Percentiles rank a stretch among this genome's conserved stretches.
Conservation (phyloP, 2,888 invertebrate species). For the Dolomedes plantarius region DNA sequence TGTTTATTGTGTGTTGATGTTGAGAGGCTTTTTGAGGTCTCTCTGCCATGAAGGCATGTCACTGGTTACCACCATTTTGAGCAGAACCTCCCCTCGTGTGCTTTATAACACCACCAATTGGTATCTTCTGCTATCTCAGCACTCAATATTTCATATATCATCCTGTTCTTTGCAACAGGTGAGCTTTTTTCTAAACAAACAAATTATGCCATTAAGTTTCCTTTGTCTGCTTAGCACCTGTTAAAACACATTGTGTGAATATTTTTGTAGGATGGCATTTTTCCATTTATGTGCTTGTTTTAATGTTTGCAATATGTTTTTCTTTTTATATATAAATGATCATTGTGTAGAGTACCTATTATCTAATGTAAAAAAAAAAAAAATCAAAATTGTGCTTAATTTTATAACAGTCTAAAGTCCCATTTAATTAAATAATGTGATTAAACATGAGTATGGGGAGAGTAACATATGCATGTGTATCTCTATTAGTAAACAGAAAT, state of each 20-base stretch:
- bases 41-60: slow-evolving; percentile 65
- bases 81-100: slow-evolving; percentile 66
- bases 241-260: slow-evolving; percentile 17
- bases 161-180: slow-evolving; percentile 16
- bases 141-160: slow-evolving; percentile 42
- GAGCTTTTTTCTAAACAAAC: slow-evolving; percentile 10
- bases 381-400: too few relatives aligned
- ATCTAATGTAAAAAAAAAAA: too few relatives aligned
- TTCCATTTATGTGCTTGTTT: too few relatives aligned
- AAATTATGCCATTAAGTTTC: slow-evolving; percentile 46
- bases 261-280: neutral
- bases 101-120: slow-evolving; percentile 50
- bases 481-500: too few relatives aligned
- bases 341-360: neutral
- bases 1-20: slow-evolving; percentile 67
- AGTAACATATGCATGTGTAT: too few relatives aligned
- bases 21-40: slow-evolving; percentile 49
- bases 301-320: neutral
- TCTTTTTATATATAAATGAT: neutral
- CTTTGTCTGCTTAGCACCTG: slow-evolving; percentile 45
- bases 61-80: slow-evolving; percentile 49
- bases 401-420: too few relatives aligned
- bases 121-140: slow-evolving; percentile 59
- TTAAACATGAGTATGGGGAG: too few relatives aligned
- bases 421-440: too few relatives aligned